Conservation (phyloP, 2,888 invertebrate genomes). For the Drosophila neoperkinsi region DNA sequence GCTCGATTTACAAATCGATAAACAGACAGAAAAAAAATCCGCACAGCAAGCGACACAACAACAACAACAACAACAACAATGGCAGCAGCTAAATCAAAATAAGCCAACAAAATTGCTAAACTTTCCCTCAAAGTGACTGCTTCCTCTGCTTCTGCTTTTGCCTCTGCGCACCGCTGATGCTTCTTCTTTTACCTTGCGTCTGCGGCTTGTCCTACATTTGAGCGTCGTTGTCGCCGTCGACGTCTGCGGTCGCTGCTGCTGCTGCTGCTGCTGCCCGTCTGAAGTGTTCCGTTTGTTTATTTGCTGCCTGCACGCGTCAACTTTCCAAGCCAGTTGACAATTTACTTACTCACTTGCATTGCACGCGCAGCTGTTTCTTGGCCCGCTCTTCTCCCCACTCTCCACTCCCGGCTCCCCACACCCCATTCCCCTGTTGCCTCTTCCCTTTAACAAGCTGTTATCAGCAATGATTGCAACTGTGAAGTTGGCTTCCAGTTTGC, state of each 20-base stretch:
- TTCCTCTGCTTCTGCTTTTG: slow-evolving; percentile 7
- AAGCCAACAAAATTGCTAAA: slow-evolving; percentile 50
- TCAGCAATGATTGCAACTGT: slow-evolving; percentile 19
- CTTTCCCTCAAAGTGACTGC: slow-evolving; percentile 67
- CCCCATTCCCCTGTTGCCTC: not conserved
- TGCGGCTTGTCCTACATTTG: slow-evolving; percentile 65
- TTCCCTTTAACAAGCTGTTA: slow-evolving; percentile 8
- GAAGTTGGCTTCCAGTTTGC: slow-evolving; percentile 19
- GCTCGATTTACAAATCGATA: slow-evolving; percentile 74
- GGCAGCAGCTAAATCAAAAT: slow-evolving; percentile 15
- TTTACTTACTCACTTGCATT: slow-evolving; percentile 55
- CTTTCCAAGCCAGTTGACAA: slow-evolving; percentile 66
- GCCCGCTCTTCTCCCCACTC: not conserved
- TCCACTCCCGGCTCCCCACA: not conserved
- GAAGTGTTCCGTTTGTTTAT: slow-evolving; percentile 63
- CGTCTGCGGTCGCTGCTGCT: slow-evolving; percentile 16
- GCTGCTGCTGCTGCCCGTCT: not conserved
- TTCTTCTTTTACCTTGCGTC: slow-evolving; percentile 38
- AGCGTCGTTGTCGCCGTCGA: slow-evolving; percentile 28
- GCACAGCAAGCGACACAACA: slow-evolving; percentile 12
- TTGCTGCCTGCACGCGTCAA: slow-evolving; percentile 54
- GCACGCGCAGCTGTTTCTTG: slow-evolving; percentile 29
- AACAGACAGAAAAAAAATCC: slow-evolving; percentile 27
- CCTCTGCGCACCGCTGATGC: slow-evolving; percentile 7
- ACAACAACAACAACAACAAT: slow-evolving; percentile 6